Conservation (phyloP, 1,140 invertebrate species). For the Idris sp. region DNA sequence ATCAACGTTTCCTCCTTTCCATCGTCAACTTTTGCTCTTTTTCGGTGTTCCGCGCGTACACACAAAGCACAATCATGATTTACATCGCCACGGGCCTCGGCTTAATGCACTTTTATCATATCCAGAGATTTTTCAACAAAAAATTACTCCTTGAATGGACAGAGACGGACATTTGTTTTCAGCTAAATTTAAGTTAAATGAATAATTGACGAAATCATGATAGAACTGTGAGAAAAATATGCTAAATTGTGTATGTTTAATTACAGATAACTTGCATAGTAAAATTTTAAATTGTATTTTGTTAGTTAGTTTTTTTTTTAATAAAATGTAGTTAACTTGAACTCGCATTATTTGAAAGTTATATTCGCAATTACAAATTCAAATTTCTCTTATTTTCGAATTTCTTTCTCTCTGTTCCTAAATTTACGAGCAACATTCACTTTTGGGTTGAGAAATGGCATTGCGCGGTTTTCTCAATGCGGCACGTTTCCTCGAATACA, state of each 20-base stretch:
- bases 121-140: conserved; percentile 26
- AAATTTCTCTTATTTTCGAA: no score
- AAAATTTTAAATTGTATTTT: no score
- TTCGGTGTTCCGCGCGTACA: conserved; percentile 41
- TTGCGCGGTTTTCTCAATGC: conserved; percentile 28
- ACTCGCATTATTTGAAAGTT: no score
- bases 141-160: conserved; percentile 17
- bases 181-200: neutral
- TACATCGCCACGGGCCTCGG: conserved; percentile 65
- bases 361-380: no score
- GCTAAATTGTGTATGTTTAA: no score
- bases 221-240: no score
- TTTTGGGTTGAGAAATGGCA: conserved; percentile 27
- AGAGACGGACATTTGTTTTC: neutral
- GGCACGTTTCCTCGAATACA: conserved; percentile 51
- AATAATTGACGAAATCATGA: no score
- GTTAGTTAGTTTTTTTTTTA: no score
- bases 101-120: conserved; percentile 50
- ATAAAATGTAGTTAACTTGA: no score
- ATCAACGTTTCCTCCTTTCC: conserved; percentile 55
- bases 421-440: neutral
- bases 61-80: conserved; percentile 69
- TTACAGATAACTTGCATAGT: no score
- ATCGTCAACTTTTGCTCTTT: conserved; percentile 49
- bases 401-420: no score